A percentile compares a stretch with the other conserved stretches of the same genome.
phyloP scores from a whole-genome alignment of 2,113 vertebrate species.

The Alouatta palliata region DNA sequence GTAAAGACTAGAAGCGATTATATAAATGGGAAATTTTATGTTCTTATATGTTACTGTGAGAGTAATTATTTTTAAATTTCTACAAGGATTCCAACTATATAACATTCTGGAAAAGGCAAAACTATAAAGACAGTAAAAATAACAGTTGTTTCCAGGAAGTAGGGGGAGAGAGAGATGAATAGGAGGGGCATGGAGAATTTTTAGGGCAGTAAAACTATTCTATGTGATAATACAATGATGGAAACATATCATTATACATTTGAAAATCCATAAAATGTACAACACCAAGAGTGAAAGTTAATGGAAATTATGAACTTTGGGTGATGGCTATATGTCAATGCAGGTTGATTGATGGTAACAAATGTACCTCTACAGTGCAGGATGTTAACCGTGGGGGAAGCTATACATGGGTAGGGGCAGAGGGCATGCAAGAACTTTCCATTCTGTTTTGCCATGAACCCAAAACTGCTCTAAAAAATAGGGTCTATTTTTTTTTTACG shows the following conservation, averaged over 20 bases:
- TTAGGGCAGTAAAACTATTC: not conserved
- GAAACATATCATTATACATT: no score
- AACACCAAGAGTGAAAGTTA: not conserved
- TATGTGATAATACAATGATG: accelerated
- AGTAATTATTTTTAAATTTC: not conserved
- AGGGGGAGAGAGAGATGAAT: not conserved
- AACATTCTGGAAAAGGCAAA: not conserved
- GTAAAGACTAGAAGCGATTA: not conserved
- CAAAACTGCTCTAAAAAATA: not conserved
- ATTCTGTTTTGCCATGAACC: not conserved
- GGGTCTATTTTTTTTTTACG: not conserved
- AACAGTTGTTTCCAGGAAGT: not conserved
- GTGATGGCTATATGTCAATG: not conserved
- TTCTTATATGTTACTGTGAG: not conserved
- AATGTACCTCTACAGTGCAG: not conserved
- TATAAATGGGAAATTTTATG: not conserved
- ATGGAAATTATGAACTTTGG: not conserved
- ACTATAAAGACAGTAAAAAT: not conserved
- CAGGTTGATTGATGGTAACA: not conserved
- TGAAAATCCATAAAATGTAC: not conserved
- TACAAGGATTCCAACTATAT: not conserved
- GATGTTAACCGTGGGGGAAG: not conserved
- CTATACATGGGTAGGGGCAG: not conserved
- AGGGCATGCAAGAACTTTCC: not conserved
- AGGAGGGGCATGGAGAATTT: not conserved